phyloP scores from a whole-genome alignment of 2,888 invertebrate species.

The Pristionchus entomophagus region DNA sequence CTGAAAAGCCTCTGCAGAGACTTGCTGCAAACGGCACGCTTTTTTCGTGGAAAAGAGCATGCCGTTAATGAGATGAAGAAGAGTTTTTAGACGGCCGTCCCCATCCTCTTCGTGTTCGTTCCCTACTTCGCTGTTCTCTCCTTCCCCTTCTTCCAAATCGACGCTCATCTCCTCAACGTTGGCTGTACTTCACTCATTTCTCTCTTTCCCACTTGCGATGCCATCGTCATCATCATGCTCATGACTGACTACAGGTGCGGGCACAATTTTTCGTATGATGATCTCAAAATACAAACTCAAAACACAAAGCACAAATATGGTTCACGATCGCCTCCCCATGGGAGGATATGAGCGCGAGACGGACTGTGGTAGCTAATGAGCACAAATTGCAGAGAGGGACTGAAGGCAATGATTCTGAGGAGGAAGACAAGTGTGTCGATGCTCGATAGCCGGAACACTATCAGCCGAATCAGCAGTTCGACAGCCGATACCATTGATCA shows the following conservation, averaged over 20 bases:
- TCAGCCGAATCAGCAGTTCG: no score
- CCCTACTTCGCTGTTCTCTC: conserved; percentile 9
- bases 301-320: no score
- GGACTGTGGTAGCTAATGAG: no score
- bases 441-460: not conserved
- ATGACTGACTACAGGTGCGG: not conserved
- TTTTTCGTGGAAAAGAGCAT: not conserved
- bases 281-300: not conserved
- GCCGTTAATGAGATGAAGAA: not conserved
- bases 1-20: no score
- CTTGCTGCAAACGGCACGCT: no score
- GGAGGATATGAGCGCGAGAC: no score
- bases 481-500: no score
- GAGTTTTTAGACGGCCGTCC: not conserved
- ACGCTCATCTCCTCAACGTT: not conserved
- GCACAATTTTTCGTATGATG: no score
- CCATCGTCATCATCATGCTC: not conserved
- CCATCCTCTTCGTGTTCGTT: not conserved
- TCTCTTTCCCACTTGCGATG: not conserved
- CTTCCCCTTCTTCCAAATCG: conserved; percentile 11
- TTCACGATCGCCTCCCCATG: no score
- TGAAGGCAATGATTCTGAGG: not conserved
- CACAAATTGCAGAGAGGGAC: not conserved
- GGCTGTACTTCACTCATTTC: not conserved
- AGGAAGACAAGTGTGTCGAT: not conserved